Conservation (phyloP, 2,113 vertebrate genomes). For the Pluvialis apricaria region DNA sequence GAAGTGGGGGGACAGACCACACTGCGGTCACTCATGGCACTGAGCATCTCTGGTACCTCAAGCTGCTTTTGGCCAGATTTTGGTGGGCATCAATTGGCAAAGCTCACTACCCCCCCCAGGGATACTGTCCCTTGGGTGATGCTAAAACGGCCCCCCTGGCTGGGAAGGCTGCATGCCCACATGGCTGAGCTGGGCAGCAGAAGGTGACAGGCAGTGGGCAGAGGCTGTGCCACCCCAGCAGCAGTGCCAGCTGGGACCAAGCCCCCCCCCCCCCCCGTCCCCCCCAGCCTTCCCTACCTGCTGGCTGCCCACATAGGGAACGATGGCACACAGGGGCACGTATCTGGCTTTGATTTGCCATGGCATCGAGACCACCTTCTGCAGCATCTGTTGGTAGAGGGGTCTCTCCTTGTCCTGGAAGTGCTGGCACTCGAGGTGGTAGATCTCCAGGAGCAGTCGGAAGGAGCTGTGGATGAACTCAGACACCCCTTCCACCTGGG, state of each 20-base stretch:
- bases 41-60: background rate
- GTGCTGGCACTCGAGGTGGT: slow-evolving; percentile 76
- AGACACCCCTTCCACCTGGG: slow-evolving; percentile 82
- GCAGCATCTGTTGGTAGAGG: slow-evolving; percentile 72
- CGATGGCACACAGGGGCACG: slow-evolving; percentile 74
- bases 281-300: slow-evolving; percentile 56
- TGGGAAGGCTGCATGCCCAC: background rate
- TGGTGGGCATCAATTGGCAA: background rate
- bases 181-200: background rate
- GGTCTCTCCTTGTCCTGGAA: slow-evolving; percentile 66
- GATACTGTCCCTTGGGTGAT: background rate
- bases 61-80: background rate
- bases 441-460: slow-evolving; percentile 77
- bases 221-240: background rate
- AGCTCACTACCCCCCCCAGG: background rate
- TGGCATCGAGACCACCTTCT: slow-evolving; percentile 71
- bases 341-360: slow-evolving; percentile 87
- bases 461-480: slow-evolving; percentile 79
- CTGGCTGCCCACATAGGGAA: slow-evolving; percentile 81
- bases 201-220: background rate
- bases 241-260: background rate
- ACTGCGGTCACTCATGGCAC: background rate
- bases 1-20: background rate
- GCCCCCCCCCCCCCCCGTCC: accelerated
- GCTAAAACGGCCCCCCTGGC: too few relatives aligned